Evolutionary conservation across 2,888 invertebrate species (phyloP).

Genomic region (Sminthurides aquaticus): DNA sequence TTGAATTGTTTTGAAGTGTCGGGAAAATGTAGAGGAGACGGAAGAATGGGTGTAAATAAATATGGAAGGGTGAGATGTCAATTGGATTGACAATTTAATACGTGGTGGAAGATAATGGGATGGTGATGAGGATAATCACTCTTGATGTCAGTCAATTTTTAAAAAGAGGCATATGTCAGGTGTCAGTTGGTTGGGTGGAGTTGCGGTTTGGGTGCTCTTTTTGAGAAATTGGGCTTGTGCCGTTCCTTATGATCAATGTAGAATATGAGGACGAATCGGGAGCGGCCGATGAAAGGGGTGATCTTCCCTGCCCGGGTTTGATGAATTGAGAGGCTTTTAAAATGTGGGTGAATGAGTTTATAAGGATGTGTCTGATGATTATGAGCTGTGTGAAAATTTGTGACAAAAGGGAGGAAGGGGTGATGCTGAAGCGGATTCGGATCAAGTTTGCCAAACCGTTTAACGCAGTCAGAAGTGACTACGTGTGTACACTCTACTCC

Average conservation of each 20-base stretch:
- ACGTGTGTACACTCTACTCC: no score
- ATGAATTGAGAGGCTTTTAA: not conserved
- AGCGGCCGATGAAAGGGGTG: not conserved
- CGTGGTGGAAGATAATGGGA: constrained; percentile 12
- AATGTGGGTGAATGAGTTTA: constrained; percentile 2
- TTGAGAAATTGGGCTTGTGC: constrained; percentile 1
- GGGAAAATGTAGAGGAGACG: no score
- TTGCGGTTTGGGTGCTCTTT: constrained; percentile 8
- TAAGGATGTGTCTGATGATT: not conserved
- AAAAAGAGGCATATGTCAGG: constrained; percentile 18
- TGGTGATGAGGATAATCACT: constrained; percentile 38
- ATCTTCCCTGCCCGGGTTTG: not conserved
- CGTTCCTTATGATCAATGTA: no score
- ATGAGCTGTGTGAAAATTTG: constrained; percentile 6
- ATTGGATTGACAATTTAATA: constrained; percentile 13
- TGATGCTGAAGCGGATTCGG: no score
- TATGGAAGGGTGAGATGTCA: constrained; percentile 3
- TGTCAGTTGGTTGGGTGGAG: constrained; percentile 22
- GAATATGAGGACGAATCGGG: no score
- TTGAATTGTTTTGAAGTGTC: no score
- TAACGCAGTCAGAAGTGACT: not conserved
- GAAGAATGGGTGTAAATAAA: no score
- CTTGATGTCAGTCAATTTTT: constrained; percentile 28
- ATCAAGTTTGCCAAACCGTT: no score
- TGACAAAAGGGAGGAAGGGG: not conserved